Percentiles rank a stretch among this genome's conserved stretches.
Evolutionary conservation across 2,797 vertebrate species (phyloP).

Genomic region (Amblyopsis hoosieri): DNA sequence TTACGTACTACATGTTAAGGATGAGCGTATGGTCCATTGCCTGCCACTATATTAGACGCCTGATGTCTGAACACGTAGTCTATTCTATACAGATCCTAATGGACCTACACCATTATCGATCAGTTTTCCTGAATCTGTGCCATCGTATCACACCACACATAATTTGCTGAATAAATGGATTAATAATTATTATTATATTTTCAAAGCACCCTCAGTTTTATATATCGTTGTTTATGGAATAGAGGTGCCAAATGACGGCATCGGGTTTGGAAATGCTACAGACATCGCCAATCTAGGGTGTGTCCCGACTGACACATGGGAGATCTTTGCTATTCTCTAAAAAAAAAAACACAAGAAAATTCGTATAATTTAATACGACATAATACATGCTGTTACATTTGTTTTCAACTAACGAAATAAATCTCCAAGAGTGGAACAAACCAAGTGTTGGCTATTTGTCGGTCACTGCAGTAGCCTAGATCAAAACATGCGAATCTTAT

Average conservation of each 20-base stretch:
- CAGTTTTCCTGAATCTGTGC: constrained; percentile 54
- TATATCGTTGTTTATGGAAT: constrained; percentile 51
- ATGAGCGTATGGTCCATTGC: constrained; percentile 5
- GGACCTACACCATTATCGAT: constrained; percentile 65
- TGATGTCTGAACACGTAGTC: constrained; percentile 62
- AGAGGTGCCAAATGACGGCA: constrained; percentile 21
- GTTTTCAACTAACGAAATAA: constrained; percentile 11
- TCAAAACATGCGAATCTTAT: constrained; percentile 60
- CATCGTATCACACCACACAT: constrained; percentile 46
- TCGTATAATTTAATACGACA: not conserved
- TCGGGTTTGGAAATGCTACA: constrained; percentile 69
- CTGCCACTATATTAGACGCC: constrained; percentile 43
- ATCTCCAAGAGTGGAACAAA: constrained; percentile 28
- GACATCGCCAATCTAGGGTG: constrained; percentile 82
- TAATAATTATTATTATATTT: constrained; percentile 40
- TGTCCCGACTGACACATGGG: constrained; percentile 82
- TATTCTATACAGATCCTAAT: constrained; percentile 28
- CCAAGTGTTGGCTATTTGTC: constrained; percentile 46
- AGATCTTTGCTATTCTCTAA: constrained; percentile 65
- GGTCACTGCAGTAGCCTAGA: constrained; percentile 67
- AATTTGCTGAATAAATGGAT: constrained; percentile 44
- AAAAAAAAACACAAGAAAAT: not conserved
- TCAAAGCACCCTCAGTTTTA: constrained; percentile 41
- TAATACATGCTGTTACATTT: not conserved
- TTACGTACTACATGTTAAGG: too few species aligned